A percentile compares a stretch with the other conserved stretches of the same genome.
phyloP scores from a whole-genome alignment of 92 coral and sea anemone species.

The Parazoanthus atlanticus region DNA sequence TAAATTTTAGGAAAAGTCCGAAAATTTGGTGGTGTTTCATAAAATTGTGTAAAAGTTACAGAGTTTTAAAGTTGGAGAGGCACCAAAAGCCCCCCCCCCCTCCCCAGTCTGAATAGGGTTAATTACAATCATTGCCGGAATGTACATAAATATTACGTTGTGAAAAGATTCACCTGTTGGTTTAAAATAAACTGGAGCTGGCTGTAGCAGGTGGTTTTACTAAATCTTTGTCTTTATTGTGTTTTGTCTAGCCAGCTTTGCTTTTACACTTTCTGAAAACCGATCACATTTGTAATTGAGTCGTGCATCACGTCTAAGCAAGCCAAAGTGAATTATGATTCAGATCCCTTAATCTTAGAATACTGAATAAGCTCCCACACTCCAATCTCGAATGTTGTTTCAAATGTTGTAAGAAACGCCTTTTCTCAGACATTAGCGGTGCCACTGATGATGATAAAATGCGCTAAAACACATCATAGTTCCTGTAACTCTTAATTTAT shows the following conservation, averaged over 20 bases:
- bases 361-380: not conserved
- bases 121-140: not conserved
- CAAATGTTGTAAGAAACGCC: too few species aligned
- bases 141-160: not conserved
- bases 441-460: too few species aligned
- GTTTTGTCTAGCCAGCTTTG: not conserved
- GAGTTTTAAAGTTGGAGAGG: too few species aligned
- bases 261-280: not conserved
- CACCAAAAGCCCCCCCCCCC: too few species aligned
- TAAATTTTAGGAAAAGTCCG: too few species aligned
- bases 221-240: not conserved
- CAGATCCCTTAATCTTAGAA: not conserved
- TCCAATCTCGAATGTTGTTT: too few species aligned
- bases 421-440: too few species aligned
- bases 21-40: too few species aligned
- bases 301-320: not conserved
- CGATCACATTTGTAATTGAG: not conserved
- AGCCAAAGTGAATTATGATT: not conserved
- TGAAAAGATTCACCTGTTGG: not conserved
- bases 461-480: too few species aligned
- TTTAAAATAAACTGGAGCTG: not conserved
- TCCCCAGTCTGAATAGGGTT: too few species aligned
- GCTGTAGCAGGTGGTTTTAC: not conserved
- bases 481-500: too few species aligned
- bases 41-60: too few species aligned